Conservation (phyloP, 2,888 invertebrate species). For the Scaptomyza parva region DNA sequence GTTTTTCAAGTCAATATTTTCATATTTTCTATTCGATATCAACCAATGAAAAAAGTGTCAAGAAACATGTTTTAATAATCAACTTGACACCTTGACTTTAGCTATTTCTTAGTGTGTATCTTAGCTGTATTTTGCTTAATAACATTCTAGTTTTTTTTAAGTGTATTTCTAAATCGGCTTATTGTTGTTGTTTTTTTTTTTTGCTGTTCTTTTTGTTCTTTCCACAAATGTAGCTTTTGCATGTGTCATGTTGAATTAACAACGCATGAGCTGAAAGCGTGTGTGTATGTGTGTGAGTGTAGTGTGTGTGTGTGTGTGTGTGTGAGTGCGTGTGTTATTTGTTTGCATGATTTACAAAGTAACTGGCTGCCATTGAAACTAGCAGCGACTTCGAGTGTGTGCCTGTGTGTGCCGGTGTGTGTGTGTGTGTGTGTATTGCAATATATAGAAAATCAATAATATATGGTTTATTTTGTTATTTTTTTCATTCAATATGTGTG, state of each 20-base stretch:
- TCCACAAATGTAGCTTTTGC: constrained; percentile 45
- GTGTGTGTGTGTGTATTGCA: constrained; percentile 28
- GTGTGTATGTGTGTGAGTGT: background rate
- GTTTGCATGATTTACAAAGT: constrained; percentile 41
- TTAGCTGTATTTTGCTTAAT: background rate
- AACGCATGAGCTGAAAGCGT: constrained; percentile 25
- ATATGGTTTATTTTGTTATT: constrained; percentile 48
- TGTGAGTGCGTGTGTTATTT: constrained; percentile 29
- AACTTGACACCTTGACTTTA: no score
- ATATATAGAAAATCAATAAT: constrained; percentile 69
- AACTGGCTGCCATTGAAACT: constrained; percentile 23
- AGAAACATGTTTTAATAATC: no score
- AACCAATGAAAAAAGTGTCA: no score
- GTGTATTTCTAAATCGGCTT: background rate
- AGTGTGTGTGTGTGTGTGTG: constrained; percentile 4
- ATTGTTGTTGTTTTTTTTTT: constrained; percentile 6
- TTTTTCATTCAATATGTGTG: constrained; percentile 25
- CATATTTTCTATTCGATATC: no score
- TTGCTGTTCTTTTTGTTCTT: constrained; percentile 12
- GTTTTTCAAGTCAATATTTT: no score
- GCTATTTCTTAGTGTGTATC: background rate
- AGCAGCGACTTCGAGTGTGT: constrained; percentile 1
- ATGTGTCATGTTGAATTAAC: constrained; percentile 64
- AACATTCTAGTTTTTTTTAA: background rate
- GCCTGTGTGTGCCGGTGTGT: constrained; percentile 1